Evolutionary conservation across 2,113 vertebrate species (phyloP).

Genomic region (Mesembrinibis cayennensis): DNA sequence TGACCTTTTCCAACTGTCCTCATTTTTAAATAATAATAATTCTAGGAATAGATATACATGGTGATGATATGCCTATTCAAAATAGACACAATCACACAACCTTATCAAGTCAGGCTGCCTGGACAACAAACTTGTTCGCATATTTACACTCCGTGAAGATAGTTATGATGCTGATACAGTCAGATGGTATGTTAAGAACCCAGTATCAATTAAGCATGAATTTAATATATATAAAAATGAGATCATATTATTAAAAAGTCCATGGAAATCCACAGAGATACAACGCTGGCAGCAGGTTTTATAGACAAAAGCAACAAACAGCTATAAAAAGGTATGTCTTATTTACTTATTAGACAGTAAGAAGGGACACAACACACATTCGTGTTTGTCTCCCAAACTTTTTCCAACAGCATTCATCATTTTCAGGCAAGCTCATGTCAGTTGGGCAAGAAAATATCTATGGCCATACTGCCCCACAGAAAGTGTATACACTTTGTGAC

Average conservation of each 20-base stretch:
- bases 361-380: background rate
- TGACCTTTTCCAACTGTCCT: background rate
- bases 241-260: background rate
- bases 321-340: background rate
- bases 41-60: background rate
- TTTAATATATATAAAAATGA: background rate
- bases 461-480: background rate
- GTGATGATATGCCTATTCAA: background rate
- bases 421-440: background rate
- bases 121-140: background rate
- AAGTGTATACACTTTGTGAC: background rate
- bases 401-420: background rate
- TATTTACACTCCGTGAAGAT: background rate
- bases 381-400: background rate
- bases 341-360: background rate
- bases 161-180: background rate
- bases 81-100: background rate
- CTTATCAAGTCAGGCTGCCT: background rate
- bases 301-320: background rate
- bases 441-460: background rate
- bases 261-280: background rate
- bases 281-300: background rate
- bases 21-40: background rate
- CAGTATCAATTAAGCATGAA: background rate
- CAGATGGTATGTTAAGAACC: background rate